Percentiles rank a stretch among this genome's conserved stretches.
These are phyloP conservation scores for Thunnus maccoyii DNA, from an alignment of 2,113 vertebrate species.

Conservation along the genomic window DNA sequence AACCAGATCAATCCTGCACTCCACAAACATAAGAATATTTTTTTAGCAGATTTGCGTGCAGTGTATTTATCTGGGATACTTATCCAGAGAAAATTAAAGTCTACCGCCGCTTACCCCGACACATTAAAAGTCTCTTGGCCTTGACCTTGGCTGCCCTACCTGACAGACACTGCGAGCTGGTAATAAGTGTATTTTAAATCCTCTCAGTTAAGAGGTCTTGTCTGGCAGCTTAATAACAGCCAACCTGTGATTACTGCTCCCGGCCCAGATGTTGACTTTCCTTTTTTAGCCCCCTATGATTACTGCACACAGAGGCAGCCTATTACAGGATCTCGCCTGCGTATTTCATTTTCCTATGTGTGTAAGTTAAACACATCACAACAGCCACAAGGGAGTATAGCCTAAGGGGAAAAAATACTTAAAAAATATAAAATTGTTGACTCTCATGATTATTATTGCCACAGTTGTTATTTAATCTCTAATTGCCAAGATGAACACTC, in stretches of 20 bases:
- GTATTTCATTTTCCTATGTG: slow-evolving; percentile 32
- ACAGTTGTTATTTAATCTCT: slow-evolving; percentile 48
- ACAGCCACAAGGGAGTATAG: slow-evolving; percentile 4
- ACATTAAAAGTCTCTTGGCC: slow-evolving; percentile 18
- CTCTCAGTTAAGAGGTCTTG: slow-evolving; percentile 59
- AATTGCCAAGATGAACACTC: slow-evolving; percentile 30
- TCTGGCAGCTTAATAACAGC: slow-evolving; percentile 76
- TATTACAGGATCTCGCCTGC: slow-evolving; percentile 46
- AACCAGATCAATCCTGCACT: slow-evolving; percentile 15
- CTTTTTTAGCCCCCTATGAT: slow-evolving; percentile 78
- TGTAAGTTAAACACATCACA: slow-evolving; percentile 40
- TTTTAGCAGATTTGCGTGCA: slow-evolving; percentile 8
- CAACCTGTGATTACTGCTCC: slow-evolving; percentile 81
- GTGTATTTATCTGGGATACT: slow-evolving; percentile 5
- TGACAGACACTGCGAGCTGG: slow-evolving; percentile 43
- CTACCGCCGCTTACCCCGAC: slow-evolving; percentile 8
- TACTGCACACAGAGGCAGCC: slow-evolving; percentile 58
- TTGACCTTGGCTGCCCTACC: slow-evolving; percentile 63
- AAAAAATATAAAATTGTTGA: slow-evolving; percentile 33
- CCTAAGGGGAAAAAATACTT: slow-evolving; percentile 7
- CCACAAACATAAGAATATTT: background rate
- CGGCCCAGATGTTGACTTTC: slow-evolving; percentile 82
- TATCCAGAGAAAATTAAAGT: slow-evolving; percentile 49
- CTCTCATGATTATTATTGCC: slow-evolving; percentile 24
- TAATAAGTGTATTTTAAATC: slow-evolving; percentile 70